Conservation (phyloP, 2,113 vertebrate genomes). For the Ammospiza nelsoni region DNA sequence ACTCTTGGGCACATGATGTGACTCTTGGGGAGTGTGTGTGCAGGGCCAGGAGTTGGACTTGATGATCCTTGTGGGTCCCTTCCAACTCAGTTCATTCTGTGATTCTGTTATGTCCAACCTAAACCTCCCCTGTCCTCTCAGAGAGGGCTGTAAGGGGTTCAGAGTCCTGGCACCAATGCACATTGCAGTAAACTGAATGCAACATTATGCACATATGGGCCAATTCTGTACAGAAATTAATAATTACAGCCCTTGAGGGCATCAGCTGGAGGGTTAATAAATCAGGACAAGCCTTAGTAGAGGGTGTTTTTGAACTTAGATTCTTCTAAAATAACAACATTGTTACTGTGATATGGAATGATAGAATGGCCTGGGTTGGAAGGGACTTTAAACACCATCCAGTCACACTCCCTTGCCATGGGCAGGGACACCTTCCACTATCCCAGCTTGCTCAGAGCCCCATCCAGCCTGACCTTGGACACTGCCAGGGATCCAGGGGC, state of each 20-base stretch:
- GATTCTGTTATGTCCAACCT: neutral
- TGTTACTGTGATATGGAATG: neutral
- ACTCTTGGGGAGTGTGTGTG: neutral
- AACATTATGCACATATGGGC: neutral
- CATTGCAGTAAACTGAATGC: neutral
- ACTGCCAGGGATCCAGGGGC: neutral
- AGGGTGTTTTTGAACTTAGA: neutral
- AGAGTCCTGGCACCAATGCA: accelerated
- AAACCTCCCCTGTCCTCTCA: neutral
- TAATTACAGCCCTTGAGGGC: neutral
- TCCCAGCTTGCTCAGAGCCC: neutral
- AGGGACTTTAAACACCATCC: neutral
- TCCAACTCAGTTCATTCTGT: neutral
- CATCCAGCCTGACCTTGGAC: neutral
- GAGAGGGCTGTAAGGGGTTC: neutral
- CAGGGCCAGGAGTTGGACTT: neutral
- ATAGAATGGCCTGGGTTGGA: neutral
- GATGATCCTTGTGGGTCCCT: neutral
- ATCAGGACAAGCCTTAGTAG: neutral
- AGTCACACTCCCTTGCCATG: neutral
- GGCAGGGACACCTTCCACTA: neutral
- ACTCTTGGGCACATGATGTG: neutral
- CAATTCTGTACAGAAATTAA: neutral
- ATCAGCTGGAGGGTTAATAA: neutral
- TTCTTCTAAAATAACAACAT: neutral